Conservation (phyloP, 2,888 invertebrate species). For the Sycophila texana region DNA sequence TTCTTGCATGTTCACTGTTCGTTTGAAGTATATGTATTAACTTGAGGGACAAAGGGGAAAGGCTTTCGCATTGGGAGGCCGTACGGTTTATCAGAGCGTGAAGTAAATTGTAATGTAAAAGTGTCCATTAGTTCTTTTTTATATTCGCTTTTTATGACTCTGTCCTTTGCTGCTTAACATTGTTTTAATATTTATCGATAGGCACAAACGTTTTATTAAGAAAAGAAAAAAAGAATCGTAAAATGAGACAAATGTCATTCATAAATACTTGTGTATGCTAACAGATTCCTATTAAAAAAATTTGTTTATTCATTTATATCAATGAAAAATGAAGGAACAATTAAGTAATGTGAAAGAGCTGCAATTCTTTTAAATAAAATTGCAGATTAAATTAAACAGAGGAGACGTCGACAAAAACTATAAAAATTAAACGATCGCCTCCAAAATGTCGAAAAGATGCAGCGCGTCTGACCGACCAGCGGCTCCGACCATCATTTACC, state of each 20-base stretch:
- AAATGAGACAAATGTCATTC: not conserved
- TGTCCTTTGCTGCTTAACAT: not conserved
- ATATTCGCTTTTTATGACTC: not conserved
- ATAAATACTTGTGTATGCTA: not conserved
- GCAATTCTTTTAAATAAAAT: not conserved
- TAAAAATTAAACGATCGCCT: not conserved
- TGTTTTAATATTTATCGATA: not conserved
- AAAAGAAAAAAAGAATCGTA: too few species aligned
- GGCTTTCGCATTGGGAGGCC: conserved; percentile 22
- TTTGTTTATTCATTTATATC: too few species aligned
- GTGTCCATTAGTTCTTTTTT: not conserved
- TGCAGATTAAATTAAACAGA: not conserved
- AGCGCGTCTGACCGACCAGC: not conserved
- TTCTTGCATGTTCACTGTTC: not conserved
- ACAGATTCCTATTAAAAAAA: too few species aligned
- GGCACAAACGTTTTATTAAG: not conserved
- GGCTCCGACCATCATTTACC: conserved; percentile 1
- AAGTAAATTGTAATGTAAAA: conserved; percentile 41
- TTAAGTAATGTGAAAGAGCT: not conserved
- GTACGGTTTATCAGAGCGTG: conserved; percentile 46
- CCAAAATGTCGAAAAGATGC: not conserved
- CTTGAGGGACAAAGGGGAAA: not conserved
- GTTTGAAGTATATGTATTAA: not conserved
- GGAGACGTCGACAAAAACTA: not conserved
- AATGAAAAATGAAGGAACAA: not conserved